phyloP scores from a whole-genome alignment of 2,113 vertebrate species.

The Mionectes macconnelli region DNA sequence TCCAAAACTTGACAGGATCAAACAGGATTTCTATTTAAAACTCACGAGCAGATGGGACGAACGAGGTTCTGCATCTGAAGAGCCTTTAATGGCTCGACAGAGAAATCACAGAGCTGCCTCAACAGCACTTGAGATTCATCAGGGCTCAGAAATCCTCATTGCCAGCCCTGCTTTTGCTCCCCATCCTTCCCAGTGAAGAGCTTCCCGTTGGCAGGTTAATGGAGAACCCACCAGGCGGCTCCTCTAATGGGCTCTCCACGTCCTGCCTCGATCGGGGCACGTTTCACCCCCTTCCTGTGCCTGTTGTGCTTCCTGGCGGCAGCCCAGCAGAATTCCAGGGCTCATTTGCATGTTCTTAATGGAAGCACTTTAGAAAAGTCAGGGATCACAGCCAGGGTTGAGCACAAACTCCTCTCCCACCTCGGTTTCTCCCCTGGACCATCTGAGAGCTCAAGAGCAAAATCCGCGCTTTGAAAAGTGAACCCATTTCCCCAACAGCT shows the following conservation, averaged over 20 bases:
- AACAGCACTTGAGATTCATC: not conserved
- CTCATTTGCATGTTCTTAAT: not conserved
- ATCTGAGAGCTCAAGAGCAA: not conserved
- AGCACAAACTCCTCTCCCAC: not conserved
- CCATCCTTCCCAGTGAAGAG: not conserved
- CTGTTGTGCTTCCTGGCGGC: not conserved
- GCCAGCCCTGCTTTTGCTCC: not conserved
- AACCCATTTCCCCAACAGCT: not conserved
- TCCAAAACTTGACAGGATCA: not conserved
- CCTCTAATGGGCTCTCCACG: not conserved
- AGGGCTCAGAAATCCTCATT: not conserved
- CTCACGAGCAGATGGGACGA: not conserved
- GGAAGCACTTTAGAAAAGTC: not conserved
- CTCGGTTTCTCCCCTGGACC: rapidly evolving
- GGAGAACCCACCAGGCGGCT: not conserved
- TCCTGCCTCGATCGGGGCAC: not conserved
- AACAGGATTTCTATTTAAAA: not conserved
- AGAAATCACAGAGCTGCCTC: not conserved
- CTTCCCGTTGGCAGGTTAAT: not conserved
- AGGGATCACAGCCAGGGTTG: not conserved
- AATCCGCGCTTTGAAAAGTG: not conserved
- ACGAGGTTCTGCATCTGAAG: not conserved
- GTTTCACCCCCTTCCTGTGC: not conserved
- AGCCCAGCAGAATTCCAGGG: not conserved
- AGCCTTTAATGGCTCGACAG: not conserved